Base-by-base conservation (phyloP, 2,888 invertebrate genomes). In the Dryobota labecula region DNA sequence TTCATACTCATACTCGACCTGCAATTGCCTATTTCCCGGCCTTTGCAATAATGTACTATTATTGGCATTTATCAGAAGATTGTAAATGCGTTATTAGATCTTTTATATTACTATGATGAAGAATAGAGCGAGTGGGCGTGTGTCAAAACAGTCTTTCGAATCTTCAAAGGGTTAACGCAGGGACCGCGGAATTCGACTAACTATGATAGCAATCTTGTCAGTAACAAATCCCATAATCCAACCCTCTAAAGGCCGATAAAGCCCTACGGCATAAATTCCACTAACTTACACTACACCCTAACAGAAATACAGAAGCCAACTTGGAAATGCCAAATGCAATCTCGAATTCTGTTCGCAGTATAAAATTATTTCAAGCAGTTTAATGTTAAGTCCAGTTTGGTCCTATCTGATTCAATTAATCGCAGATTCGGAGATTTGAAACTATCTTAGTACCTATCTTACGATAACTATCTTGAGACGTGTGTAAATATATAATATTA, bases 271-370 rank as follows among this genome's bases (percentile, higher is more conserved):
- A n/a, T 36, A 30, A 58, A 43, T 53, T 27, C 43, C n/a, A 24
- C 45, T 82, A 70, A 73, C 71, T 85, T 83, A 74, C 45, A 80
- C 86, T 84, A 84, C 54, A 51, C 68, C n/a, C 30, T 27, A 62
- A 60, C 73, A 73, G 72, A 80, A 84, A 78, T 80, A 51, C 80
- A 68, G 70, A 71, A 84, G 75, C 70, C 73, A 76, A 80, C 76
- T 76, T 70, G 58, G 73, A 83, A 84, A 84, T 85, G 78, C 73
- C 77, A 75, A 84, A 82, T 73, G 74, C 74, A 84, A 70, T 66
- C 71, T 75, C 73, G 58, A 79, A 81, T 74, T 79, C 71, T 74
- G 57, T 70, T 58, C 53, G 45, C 30, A 78, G 36, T 77, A 73
- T 78, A 70, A 78, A 72, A 76, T 80, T 70, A 73, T 72, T 83